These are phyloP conservation scores for Serinus canaria DNA, from an alignment of 2,113 vertebrate genomes.

Conservation along the genomic window DNA sequence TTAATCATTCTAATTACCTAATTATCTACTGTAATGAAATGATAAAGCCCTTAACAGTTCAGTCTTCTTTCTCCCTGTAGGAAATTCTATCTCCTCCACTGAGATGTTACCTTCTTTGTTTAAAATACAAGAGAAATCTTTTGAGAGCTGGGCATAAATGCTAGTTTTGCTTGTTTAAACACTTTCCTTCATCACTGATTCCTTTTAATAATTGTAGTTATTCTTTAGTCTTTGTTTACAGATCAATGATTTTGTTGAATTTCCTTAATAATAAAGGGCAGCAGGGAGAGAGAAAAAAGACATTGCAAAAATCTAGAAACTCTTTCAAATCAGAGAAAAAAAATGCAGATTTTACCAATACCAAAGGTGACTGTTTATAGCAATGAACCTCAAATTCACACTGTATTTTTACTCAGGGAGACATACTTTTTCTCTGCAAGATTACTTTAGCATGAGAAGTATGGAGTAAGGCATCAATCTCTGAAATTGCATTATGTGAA, in stretches of 20 bases:
- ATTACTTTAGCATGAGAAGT: not conserved
- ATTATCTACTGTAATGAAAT: slow-evolving; percentile 54
- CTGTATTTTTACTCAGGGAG: not conserved
- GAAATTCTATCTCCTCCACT: not conserved
- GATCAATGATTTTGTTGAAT: not conserved
- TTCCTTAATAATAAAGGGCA: not conserved
- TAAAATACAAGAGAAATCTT: slow-evolving; percentile 12
- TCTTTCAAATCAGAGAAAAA: not conserved
- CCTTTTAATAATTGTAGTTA: not conserved
- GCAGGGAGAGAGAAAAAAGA: not conserved
- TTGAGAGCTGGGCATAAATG: not conserved
- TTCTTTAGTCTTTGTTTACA: not conserved
- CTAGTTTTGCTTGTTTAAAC: not conserved
- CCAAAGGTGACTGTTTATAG: not conserved
- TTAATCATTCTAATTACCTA: slow-evolving; percentile 56
- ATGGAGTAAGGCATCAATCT: not conserved
- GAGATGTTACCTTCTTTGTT: slow-evolving; percentile 11
- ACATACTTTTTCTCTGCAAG: not conserved
- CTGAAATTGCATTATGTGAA: not conserved
- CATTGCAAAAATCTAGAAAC: not conserved
- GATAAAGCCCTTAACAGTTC: slow-evolving; percentile 28
- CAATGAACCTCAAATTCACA: not conserved
- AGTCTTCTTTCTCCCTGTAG: slow-evolving; percentile 16
- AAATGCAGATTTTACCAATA: not conserved
- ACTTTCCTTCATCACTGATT: not conserved